Evolutionary conservation across 2,888 invertebrate species (phyloP).

Genomic region (Laspeyria flexula): DNA sequence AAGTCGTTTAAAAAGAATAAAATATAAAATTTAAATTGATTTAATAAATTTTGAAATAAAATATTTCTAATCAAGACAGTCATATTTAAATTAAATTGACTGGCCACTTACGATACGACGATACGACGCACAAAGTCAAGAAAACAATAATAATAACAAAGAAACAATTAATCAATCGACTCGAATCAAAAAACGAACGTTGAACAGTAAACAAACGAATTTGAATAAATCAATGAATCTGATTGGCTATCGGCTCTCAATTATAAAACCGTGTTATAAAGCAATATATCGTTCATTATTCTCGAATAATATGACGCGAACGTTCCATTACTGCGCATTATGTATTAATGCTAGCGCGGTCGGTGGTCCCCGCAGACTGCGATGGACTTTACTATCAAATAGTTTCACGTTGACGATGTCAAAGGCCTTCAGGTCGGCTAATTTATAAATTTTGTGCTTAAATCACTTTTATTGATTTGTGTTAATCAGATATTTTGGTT

Average conservation of each 20-base stretch:
- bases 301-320: conserved; percentile 33
- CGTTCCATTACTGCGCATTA: conserved; percentile 74
- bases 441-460: too few relatives aligned
- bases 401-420: conserved; percentile 26
- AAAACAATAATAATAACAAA: too few relatives aligned
- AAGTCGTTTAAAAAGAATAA: too few relatives aligned
- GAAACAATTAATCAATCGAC: too few relatives aligned
- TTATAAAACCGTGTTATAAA: conserved; percentile 42
- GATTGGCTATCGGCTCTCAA: conserved; percentile 22
- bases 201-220: conserved; percentile 9
- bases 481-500: too few relatives aligned
- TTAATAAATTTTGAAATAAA: too few relatives aligned
- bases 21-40: too few relatives aligned
- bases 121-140: too few relatives aligned
- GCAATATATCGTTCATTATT: conserved; percentile 41
- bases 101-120: too few relatives aligned
- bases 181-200: not conserved
- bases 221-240: conserved; percentile 8
- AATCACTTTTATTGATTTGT: too few relatives aligned
- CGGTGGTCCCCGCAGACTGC: conserved; percentile 41
- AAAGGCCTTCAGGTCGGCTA: conserved; percentile 22
- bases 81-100: too few relatives aligned
- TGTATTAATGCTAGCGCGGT: conserved; percentile 59
- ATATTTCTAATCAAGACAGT: too few relatives aligned
- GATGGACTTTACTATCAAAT: conserved; percentile 34